Evolutionary conservation across 1,140 invertebrate species (phyloP), one percentile per base, ranked within the genome.

Genomic region (Bombus polaris): DNA sequence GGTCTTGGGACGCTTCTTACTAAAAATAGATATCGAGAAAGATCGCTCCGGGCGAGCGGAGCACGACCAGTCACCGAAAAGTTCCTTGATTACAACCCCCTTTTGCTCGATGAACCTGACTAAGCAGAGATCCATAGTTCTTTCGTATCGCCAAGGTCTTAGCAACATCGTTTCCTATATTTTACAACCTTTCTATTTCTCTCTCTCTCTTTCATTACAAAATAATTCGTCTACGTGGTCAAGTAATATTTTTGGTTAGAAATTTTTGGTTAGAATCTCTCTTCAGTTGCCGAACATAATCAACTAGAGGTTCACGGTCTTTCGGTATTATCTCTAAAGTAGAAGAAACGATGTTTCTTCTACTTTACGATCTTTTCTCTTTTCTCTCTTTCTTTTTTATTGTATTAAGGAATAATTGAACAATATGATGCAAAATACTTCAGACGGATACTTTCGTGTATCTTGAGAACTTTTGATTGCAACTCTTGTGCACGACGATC

Each of bases 1-100:
- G 70, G 42, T 53, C 78, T 81, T 65, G 59, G 59, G 78, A 74
- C 57, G 77, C 59, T 85, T 81, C 77, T 81, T 42, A 74, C 83
- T 81, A 85, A 85, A 85, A 85, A 85, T 85, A 85, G 83, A 85
- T 81, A 74, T 81, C 83, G 78, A 57, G 57, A 81, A 81, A 42
- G 78, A 74, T 81, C 83, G 77, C 83, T 35, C 18, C 65, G 83
- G 83, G 37, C 53, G 68, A 42, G 47, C 37, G 47, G 44, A n/a
- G 42, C 78, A 10, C 47, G 53, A 57, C n/a, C 70, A 47, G 25
- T 75, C 65, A 53, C 32, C 82, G 66, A 76, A 66, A 47, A 53
- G 42, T 75, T 82, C 57, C 37, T 47, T 66, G 42, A 59, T 75
- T 83, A 42, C 72, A 62, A 66, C 72, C 81, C 47, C 57, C n/a